Evolutionary conservation across 2,797 vertebrate species (phyloP).

Genomic region (Gallinago stenura): DNA sequence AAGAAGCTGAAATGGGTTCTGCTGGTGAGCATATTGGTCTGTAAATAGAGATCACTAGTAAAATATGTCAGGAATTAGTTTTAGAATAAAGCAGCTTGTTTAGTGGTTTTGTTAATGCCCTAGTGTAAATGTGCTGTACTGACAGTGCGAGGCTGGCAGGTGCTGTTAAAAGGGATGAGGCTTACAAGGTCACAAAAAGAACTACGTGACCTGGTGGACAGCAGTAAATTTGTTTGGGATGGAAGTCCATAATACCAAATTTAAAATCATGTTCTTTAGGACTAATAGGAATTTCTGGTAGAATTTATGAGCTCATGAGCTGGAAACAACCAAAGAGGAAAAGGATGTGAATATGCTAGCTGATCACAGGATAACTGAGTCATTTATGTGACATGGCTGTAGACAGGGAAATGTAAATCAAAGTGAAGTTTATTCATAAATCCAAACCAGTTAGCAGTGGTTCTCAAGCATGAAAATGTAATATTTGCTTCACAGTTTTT

Average conservation of each 20-base stretch:
- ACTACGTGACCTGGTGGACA: not conserved
- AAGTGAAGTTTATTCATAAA: conserved; percentile 16
- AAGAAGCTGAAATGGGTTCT: not conserved
- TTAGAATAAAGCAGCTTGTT: not conserved
- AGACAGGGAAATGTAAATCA: conserved; percentile 16
- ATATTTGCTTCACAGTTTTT: conserved; percentile 34
- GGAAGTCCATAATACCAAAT: not conserved
- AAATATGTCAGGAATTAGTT: not conserved
- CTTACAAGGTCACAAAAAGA: not conserved
- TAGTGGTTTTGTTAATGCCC: not conserved
- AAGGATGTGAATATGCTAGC: not conserved
- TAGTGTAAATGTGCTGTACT: not conserved
- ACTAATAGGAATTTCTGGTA: not conserved
- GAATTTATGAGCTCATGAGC: not conserved
- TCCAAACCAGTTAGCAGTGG: conserved; percentile 1
- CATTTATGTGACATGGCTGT: not conserved
- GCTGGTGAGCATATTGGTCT: not conserved
- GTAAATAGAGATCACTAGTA: not conserved
- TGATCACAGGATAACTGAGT: conserved; percentile 28
- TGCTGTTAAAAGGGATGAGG: not conserved
- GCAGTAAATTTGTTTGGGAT: not conserved
- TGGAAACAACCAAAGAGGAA: not conserved
- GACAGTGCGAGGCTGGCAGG: not conserved
- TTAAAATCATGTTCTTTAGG: not conserved
- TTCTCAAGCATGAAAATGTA: conserved; percentile 44